Evolutionary conservation across 2,888 invertebrate species (phyloP).

Genomic region (Chrysina gloriosa): DNA sequence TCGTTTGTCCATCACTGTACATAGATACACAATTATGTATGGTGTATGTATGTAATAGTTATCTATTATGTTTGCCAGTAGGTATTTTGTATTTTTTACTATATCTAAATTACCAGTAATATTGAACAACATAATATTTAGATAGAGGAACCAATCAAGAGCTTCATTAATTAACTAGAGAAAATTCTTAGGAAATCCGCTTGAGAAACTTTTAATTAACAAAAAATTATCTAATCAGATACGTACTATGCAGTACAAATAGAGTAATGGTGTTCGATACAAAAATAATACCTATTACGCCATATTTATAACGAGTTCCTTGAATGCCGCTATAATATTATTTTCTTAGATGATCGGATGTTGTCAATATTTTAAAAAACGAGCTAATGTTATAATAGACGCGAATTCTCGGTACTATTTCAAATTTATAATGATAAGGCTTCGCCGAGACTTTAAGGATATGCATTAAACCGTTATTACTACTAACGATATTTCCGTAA

Average conservation of each 20-base stretch:
- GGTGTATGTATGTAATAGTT: too few relatives aligned
- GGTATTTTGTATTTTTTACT: too few relatives aligned
- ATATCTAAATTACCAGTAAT: too few relatives aligned
- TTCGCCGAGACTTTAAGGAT: constrained; percentile 14
- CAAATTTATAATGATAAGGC: too few relatives aligned
- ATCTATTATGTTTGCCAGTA: too few relatives aligned
- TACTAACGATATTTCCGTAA: constrained; percentile 17
- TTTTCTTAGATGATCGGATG: background rate
- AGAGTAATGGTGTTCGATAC: background rate
- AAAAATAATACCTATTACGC: constrained; percentile 11
- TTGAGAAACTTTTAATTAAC: constrained; percentile 29
- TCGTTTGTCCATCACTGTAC: too few relatives aligned
- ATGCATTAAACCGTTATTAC: constrained; percentile 18
- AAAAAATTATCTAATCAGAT: constrained; percentile 37
- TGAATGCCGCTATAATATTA: background rate
- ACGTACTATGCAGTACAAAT: constrained; percentile 2
- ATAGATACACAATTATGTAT: too few relatives aligned
- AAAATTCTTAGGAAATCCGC: constrained; percentile 21
- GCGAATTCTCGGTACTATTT: too few relatives aligned
- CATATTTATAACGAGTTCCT: constrained; percentile 4
- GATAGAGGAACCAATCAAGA: constrained; percentile 32
- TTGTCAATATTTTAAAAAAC: background rate
- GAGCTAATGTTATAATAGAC: background rate
- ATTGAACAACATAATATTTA: constrained; percentile 28
- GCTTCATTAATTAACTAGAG: constrained; percentile 25